A percentile compares a stretch with the other conserved stretches of the same genome.
Conservation (phyloP, 2,797 vertebrate species). For the Phaenicophaeus curvirostris region DNA sequence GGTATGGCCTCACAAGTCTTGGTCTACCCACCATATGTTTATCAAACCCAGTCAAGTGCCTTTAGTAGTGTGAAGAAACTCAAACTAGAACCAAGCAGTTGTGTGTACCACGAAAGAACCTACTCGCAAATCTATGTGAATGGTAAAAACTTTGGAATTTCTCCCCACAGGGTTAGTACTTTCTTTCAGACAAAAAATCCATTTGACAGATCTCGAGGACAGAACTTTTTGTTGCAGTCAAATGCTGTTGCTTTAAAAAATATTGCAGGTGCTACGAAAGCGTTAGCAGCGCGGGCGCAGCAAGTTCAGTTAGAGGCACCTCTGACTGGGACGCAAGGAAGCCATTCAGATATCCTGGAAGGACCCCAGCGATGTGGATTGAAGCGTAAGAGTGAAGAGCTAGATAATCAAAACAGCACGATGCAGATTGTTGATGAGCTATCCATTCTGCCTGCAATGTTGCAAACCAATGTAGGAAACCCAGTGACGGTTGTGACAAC, state of each 20-base stretch:
- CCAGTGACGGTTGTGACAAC: conserved; percentile 82
- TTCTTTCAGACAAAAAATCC: conserved; percentile 89
- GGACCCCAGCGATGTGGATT: conserved; percentile 93
- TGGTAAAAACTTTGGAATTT: conserved; percentile 91
- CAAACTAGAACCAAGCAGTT: conserved; percentile 97
- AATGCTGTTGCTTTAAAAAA: conserved; percentile 86
- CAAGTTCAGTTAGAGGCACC: conserved; percentile 71
- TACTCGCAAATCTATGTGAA: conserved; percentile 93
- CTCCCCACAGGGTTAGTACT: conserved; percentile 84
- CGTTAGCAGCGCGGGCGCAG: conserved; percentile 70
- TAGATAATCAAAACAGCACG: conserved; percentile 88
- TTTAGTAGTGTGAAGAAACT: conserved; percentile 99
- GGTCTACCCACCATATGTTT: conserved; percentile 99
- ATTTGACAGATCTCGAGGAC: conserved; percentile 84
- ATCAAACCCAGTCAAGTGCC: conserved; percentile 99
- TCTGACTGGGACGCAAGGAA: conserved; percentile 72
- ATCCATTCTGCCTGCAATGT: conserved; percentile 96
- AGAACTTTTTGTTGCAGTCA: conserved; percentile 88
- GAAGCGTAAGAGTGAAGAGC: conserved; percentile 98
- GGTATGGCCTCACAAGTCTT: conserved; percentile 99
- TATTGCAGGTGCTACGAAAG: conserved; percentile 81
- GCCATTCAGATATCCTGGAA: conserved; percentile 85
- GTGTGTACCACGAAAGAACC: conserved; percentile 94
- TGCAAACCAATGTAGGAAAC: conserved; percentile 92
- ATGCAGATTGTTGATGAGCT: conserved; percentile 99